phyloP scores from a whole-genome alignment of 2,797 vertebrate genomes.

The Kryptolebias ocellatus region DNA sequence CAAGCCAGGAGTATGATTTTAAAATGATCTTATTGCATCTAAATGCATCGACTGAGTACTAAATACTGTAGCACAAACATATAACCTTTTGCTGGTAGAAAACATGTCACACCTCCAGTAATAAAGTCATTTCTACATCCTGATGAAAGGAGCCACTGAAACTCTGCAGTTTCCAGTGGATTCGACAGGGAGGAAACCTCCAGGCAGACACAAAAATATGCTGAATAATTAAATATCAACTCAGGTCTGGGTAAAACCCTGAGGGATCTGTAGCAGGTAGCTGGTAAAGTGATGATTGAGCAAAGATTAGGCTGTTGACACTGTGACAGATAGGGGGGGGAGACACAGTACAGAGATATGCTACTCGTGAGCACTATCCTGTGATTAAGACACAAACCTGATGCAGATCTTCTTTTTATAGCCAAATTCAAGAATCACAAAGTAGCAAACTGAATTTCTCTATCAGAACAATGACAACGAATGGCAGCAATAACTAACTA shows the following conservation, averaged over 20 bases:
- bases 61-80: too few species aligned
- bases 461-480: not conserved
- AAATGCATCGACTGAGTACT: too few species aligned
- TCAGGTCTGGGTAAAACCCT: not conserved
- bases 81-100: not conserved
- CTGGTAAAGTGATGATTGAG: not conserved
- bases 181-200: not conserved
- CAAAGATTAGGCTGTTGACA: not conserved
- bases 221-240: conserved; percentile 2
- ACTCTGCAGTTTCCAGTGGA: not conserved
- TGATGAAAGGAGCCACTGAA: not conserved
- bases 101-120: not conserved
- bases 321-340: not conserved
- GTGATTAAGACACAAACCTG: too few species aligned
- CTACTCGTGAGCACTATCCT: not conserved
- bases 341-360: too few species aligned
- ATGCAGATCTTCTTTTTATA: too few species aligned
- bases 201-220: not conserved
- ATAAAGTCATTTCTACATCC: not conserved
- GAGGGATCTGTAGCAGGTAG: not conserved
- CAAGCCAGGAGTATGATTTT: too few species aligned
- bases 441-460: not conserved
- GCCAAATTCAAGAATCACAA: not conserved
- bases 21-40: too few species aligned
- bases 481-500: too few species aligned